Percentiles rank a stretch among this genome's conserved stretches.
Conservation (phyloP, 2,797 vertebrate genomes). For the Liparis tanakae region DNA sequence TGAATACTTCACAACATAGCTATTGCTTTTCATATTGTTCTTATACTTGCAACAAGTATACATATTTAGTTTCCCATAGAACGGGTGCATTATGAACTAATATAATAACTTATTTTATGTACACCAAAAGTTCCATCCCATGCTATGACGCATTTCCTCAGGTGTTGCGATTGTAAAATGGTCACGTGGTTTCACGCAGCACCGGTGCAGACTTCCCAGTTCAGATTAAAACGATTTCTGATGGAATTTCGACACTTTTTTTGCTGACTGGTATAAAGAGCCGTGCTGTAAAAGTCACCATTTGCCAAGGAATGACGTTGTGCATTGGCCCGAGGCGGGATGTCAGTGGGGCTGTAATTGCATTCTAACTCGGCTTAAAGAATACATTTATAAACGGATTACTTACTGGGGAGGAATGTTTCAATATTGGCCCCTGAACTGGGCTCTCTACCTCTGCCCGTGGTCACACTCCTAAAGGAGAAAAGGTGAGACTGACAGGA, state of each 20-base stretch:
- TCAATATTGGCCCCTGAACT: conserved; percentile 73
- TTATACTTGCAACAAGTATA: not conserved
- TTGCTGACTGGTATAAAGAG: not conserved
- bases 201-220: not conserved
- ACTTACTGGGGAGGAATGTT: conserved; percentile 77
- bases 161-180: not conserved
- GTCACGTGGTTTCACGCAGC: not conserved
- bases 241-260: not conserved
- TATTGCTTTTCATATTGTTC: not conserved
- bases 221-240: not conserved
- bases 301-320: conserved; percentile 32
- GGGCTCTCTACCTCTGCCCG: conserved; percentile 51
- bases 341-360: conserved; percentile 61
- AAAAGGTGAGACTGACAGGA: conserved; percentile 65
- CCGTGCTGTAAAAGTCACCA: conserved; percentile 29
- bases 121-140: not conserved
- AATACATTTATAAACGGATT: conserved; percentile 82
- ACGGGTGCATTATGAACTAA: not conserved
- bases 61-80: no score
- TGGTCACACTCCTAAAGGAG: conserved; percentile 61
- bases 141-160: not conserved
- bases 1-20: no score
- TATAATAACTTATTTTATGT: not conserved
- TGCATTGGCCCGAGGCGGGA: conserved; percentile 6
- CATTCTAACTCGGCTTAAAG: conserved; percentile 80